Conservation (phyloP, 2,888 invertebrate genomes). For the Platycheirus rosarum region DNA sequence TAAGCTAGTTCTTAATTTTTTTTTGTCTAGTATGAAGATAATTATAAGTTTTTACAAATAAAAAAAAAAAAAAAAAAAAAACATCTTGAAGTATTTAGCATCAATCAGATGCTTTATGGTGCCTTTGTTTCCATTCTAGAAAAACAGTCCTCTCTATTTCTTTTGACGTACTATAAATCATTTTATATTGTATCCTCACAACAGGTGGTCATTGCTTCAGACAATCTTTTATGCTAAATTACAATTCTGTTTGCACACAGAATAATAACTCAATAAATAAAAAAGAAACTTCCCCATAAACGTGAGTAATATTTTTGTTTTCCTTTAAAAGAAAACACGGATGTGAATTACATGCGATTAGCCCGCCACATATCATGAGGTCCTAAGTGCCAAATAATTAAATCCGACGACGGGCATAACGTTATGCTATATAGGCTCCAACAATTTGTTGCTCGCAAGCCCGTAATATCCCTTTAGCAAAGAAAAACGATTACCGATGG, state of each 20-base stretch:
- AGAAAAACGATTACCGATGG: conserved; percentile 48
- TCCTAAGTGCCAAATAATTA: conserved; percentile 68
- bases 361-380: conserved; percentile 51
- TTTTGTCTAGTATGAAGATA: too few species aligned
- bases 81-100: too few species aligned
- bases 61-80: too few species aligned
- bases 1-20: too few species aligned
- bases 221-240: conserved; percentile 37
- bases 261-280: conserved; percentile 44
- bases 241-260: conserved; percentile 39
- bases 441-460: conserved; percentile 45
- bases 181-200: too few species aligned
- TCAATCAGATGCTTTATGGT: too few species aligned
- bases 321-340: conserved; percentile 31
- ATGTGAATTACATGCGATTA: conserved; percentile 70
- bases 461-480: not conserved
- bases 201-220: conserved; percentile 30
- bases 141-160: too few species aligned
- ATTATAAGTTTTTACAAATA: too few species aligned
- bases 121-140: too few species aligned
- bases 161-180: too few species aligned
- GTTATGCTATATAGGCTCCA: conserved; percentile 23
- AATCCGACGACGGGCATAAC: conserved; percentile 45
- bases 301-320: conserved; percentile 36
- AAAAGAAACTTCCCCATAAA: conserved; percentile 17